phyloP scores from a whole-genome alignment of 2,797 vertebrate genomes.

The Chiropotes sagulatus region DNA sequence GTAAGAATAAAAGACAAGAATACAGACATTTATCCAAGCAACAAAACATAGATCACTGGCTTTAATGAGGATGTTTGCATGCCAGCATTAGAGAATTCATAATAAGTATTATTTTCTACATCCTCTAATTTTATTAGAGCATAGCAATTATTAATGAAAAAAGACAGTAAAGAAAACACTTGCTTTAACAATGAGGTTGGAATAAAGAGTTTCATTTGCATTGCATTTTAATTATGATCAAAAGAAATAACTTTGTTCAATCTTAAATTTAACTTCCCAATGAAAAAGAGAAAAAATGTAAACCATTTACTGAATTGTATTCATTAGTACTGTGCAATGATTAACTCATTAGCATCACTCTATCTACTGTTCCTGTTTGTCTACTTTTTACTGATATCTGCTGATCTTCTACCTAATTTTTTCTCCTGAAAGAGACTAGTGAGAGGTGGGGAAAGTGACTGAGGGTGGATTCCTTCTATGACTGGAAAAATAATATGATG shows the following conservation, averaged over 20 bases:
- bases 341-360: conserved; percentile 77
- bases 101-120: conserved; percentile 71
- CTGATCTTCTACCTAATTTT: conserved; percentile 49
- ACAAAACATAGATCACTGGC: conserved; percentile 56
- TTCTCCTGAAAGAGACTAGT: neutral
- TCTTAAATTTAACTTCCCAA: conserved; percentile 73
- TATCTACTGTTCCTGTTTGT: conserved; percentile 57
- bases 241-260: conserved; percentile 57
- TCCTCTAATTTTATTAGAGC: conserved; percentile 77
- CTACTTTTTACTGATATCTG: conserved; percentile 58
- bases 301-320: conserved; percentile 64
- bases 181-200: conserved; percentile 38
- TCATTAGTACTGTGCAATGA: conserved; percentile 75
- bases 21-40: conserved; percentile 62
- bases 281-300: conserved; percentile 72
- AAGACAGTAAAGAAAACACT: conserved; percentile 51
- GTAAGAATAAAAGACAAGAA: conserved; percentile 52
- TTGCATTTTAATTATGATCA: conserved; percentile 70
- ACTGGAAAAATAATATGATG: conserved; percentile 10
- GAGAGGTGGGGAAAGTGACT: neutral
- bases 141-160: conserved; percentile 73
- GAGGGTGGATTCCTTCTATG: neutral
- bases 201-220: conserved; percentile 59
- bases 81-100: conserved; percentile 59
- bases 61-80: conserved; percentile 66